phyloP scores from a whole-genome alignment of 2,797 vertebrate species.

The Atherinosoma microstoma region DNA sequence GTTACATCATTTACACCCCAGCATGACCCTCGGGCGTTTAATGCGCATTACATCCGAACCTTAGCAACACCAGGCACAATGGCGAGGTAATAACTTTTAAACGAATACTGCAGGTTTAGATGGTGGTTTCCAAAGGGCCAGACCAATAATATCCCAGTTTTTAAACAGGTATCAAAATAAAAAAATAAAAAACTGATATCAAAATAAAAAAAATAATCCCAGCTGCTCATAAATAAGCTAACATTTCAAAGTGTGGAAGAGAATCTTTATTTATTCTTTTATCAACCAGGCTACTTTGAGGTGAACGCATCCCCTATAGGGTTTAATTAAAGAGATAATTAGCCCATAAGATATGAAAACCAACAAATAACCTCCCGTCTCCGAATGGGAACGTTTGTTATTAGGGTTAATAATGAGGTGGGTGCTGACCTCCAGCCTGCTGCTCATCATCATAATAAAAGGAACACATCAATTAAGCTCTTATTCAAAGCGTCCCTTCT shows the following conservation, averaged over 20 bases:
- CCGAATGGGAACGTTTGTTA: constrained; percentile 18
- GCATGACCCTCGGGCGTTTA: constrained; percentile 20
- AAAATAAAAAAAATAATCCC: not conserved
- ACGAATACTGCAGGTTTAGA: constrained; percentile 14
- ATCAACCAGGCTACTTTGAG: not conserved
- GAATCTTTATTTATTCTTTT: not conserved
- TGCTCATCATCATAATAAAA: constrained; percentile 47
- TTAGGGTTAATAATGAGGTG: constrained; percentile 44
- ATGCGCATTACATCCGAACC: constrained; percentile 7
- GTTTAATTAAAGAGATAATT: constrained; percentile 24
- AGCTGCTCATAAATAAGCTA: no score
- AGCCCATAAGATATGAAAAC: constrained; percentile 2
- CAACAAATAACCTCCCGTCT: constrained; percentile 17
- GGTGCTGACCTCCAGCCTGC: constrained; percentile 38
- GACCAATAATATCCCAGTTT: constrained; percentile 30
- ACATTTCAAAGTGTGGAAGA: not conserved
- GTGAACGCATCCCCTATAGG: constrained; percentile 5
- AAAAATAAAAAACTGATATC: not conserved
- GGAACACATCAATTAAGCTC: constrained; percentile 40
- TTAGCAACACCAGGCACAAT: constrained; percentile 7
- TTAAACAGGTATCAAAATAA: not conserved
- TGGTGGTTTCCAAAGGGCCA: constrained; percentile 25
- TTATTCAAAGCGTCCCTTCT: constrained; percentile 25
- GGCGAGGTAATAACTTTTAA: constrained; percentile 16
- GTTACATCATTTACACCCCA: constrained; percentile 49